A percentile compares a stretch with the other conserved stretches of the same genome.
Conservation (phyloP, 2,888 invertebrate species). For the Hartigia nigra region DNA sequence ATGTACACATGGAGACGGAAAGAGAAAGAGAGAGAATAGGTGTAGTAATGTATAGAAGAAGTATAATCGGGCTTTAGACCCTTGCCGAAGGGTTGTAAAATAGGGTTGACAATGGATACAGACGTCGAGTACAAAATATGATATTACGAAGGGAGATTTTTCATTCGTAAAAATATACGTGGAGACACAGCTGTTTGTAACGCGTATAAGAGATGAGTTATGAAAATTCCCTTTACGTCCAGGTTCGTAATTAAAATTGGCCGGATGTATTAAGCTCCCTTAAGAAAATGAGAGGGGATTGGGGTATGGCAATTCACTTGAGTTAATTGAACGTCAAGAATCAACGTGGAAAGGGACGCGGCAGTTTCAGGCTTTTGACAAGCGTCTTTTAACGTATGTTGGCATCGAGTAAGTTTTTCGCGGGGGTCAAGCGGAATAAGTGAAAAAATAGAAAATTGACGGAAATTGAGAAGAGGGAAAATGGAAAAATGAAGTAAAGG, state of each 20-base stretch:
- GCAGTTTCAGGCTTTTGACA: background rate
- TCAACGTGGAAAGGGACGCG: background rate
- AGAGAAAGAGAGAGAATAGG: too few species aligned
- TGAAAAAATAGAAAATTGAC: background rate
- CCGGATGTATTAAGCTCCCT: background rate
- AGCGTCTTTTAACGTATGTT: background rate
- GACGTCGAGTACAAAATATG: background rate
- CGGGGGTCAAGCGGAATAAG: background rate
- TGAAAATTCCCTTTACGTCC: background rate
- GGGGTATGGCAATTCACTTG: background rate
- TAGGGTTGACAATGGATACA: background rate
- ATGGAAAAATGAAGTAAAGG: background rate
- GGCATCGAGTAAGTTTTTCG: background rate
- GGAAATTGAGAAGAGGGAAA: background rate
- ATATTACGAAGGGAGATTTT: background rate
- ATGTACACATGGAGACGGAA: background rate
- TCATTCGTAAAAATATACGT: background rate
- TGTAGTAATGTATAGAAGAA: background rate
- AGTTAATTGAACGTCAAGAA: too few species aligned
- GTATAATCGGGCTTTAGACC: background rate
- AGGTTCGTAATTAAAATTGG: background rate
- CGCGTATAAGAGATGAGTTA: background rate
- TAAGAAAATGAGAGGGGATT: background rate
- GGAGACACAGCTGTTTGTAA: background rate
- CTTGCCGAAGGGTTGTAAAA: background rate